A percentile compares a stretch with the other conserved stretches of the same genome.
These are phyloP conservation scores for Diadromus collaris DNA, from an alignment of 2,888 invertebrate species.

Conservation along the genomic window DNA sequence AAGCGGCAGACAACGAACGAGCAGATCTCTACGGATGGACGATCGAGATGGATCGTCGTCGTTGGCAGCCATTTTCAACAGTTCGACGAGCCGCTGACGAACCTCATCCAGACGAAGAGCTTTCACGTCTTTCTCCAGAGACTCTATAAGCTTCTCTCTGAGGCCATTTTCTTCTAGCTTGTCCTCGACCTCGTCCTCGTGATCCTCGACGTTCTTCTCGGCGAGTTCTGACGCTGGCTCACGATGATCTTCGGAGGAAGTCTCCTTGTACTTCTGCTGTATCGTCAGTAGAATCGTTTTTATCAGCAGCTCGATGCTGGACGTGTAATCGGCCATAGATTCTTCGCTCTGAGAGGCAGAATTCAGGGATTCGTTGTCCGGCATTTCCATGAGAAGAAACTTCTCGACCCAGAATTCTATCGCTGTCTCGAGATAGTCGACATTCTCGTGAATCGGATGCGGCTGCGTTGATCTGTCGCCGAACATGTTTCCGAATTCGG, in stretches of 20 bases:
- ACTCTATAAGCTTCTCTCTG: conserved; percentile 84
- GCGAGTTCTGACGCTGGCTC: conserved; percentile 75
- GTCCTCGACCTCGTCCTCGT: conserved; percentile 80
- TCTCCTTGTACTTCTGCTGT: conserved; percentile 83
- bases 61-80: conserved; percentile 70
- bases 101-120: conserved; percentile 82
- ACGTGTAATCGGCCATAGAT: conserved; percentile 65
- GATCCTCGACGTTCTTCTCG: conserved; percentile 74
- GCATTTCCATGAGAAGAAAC: conserved; percentile 73
- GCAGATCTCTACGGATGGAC: conserved; percentile 65
- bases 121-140: conserved; percentile 84
- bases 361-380: conserved; percentile 55
- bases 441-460: conserved; percentile 74
- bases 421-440: conserved; percentile 64
- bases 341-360: conserved; percentile 67
- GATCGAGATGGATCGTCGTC: conserved; percentile 34
- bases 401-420: conserved; percentile 59
- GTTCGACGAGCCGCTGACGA: conserved; percentile 69
- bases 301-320: conserved; percentile 80
- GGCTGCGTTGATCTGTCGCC: conserved; percentile 43
- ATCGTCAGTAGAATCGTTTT: conserved; percentile 82
- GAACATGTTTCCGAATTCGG: conserved; percentile 64
- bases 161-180: conserved; percentile 85
- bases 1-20: conserved; percentile 84
- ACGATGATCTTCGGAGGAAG: conserved; percentile 74